phyloP scores from a whole-genome alignment of 30 jellyfish, hydroid and myxozoan genomes.

The Sanderia malayensis region DNA sequence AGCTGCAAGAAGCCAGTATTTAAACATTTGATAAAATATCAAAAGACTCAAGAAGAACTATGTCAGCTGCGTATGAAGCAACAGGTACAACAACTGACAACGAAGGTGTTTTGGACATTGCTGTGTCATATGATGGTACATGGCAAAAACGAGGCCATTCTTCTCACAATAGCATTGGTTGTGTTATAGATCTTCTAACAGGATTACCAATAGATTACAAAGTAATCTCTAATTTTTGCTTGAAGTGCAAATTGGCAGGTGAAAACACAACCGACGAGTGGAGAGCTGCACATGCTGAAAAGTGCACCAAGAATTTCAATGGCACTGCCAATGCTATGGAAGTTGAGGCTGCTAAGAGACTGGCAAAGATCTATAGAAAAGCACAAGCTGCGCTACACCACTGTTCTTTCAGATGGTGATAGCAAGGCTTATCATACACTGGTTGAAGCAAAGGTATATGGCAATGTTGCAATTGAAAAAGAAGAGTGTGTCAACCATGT shows the following conservation, averaged over 20 bases:
- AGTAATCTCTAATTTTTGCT: not conserved
- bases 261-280: not conserved
- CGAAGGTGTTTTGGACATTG: not conserved
- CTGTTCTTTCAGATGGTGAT: conserved; percentile 58
- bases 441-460: conserved; percentile 10
- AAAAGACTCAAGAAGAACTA: not conserved
- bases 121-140: conserved; percentile 11
- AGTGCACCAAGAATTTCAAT: not conserved
- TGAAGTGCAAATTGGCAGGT: not conserved
- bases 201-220: not conserved
- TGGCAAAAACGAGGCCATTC: not conserved
- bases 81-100: not conserved
- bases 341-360: conserved; percentile 6
- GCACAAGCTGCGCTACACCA: conserved; percentile 35
- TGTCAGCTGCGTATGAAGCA: not conserved
- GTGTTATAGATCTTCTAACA: not conserved
- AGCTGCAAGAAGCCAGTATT: not conserved
- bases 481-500: conserved; percentile 60
- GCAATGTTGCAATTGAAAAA: conserved; percentile 15
- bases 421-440: conserved; percentile 41
- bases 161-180: not conserved
- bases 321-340: conserved; percentile 23
- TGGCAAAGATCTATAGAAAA: conserved; percentile 19
- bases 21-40: too few species aligned
- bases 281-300: not conserved